Conservation (phyloP, 1,140 invertebrate species). For the Drosophila kohkoa region DNA sequence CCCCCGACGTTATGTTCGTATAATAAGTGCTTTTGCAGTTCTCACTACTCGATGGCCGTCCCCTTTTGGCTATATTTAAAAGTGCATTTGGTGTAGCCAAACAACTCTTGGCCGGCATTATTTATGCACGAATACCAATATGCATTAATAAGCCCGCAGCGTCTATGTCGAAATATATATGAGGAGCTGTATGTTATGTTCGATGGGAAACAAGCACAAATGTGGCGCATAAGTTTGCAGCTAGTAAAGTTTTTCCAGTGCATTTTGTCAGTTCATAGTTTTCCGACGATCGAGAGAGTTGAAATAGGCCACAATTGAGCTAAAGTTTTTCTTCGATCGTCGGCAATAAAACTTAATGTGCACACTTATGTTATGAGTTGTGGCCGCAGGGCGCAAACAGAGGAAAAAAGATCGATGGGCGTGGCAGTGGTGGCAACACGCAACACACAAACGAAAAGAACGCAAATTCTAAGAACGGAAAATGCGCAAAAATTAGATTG, state of each 20-base stretch:
- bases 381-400: constrained; percentile 5
- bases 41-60: neutral
- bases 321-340: constrained; percentile 61
- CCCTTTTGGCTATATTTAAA: constrained; percentile 41
- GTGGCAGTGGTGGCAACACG: constrained; percentile 16
- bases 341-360: constrained; percentile 76
- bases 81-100: constrained; percentile 44
- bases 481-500: constrained; percentile 77
- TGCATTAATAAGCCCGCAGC: constrained; percentile 59
- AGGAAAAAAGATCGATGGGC: constrained; percentile 24
- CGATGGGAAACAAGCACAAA: constrained; percentile 20
- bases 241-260: constrained; percentile 61
- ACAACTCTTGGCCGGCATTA: constrained; percentile 37
- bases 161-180: constrained; percentile 40
- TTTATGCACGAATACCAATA: constrained; percentile 54
- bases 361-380: constrained; percentile 71
- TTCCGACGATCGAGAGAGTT: neutral
- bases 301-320: constrained; percentile 50
- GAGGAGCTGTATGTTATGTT: constrained; percentile 1
- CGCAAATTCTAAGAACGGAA: constrained; percentile 74
- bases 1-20: neutral
- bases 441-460: constrained; percentile 47
- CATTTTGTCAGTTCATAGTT: neutral
- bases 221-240: constrained; percentile 47
- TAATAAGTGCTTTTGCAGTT: constrained; percentile 9